Conservation (phyloP, 2,113 vertebrate genomes). For the Chaetodon trifascialis region DNA sequence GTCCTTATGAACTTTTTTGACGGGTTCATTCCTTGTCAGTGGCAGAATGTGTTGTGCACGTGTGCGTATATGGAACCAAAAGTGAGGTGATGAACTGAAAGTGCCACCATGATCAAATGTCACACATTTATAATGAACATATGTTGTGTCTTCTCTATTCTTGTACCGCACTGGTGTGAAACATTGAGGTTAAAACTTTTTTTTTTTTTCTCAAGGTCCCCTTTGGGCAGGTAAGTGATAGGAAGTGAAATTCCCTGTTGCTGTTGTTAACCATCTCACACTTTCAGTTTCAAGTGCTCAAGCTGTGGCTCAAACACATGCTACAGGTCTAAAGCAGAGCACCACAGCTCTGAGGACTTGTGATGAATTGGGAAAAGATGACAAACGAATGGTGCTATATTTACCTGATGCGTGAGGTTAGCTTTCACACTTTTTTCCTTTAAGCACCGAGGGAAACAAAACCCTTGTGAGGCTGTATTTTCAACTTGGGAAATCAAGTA, state of each 20-base stretch:
- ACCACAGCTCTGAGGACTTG: not conserved
- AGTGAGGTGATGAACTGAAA: conserved; percentile 12
- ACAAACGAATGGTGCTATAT: not conserved
- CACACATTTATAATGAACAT: conserved; percentile 42
- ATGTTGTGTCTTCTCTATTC: conserved; percentile 13
- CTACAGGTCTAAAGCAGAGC: not conserved
- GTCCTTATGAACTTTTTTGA: not conserved
- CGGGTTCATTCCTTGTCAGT: not conserved
- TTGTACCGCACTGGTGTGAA: conserved; percentile 23
- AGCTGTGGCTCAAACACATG: not conserved
- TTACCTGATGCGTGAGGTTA: not conserved
- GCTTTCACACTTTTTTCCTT: not conserved
- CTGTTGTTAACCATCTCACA: conserved; percentile 13
- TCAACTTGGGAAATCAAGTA: not conserved
- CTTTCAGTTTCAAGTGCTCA: not conserved
- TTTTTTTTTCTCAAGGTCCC: not conserved
- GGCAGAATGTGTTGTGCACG: not conserved
- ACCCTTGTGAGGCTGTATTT: not conserved
- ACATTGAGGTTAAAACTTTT: not conserved
- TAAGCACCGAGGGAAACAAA: not conserved
- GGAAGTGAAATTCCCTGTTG: conserved; percentile 36
- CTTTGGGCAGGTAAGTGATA: not conserved
- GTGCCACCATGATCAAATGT: conserved; percentile 4
- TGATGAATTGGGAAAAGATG: not conserved
- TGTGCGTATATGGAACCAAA: not conserved